A percentile compares a stretch with the other conserved stretches of the same genome.
Conservation (phyloP, 2,888 invertebrate genomes). For the Hedya salicella region DNA sequence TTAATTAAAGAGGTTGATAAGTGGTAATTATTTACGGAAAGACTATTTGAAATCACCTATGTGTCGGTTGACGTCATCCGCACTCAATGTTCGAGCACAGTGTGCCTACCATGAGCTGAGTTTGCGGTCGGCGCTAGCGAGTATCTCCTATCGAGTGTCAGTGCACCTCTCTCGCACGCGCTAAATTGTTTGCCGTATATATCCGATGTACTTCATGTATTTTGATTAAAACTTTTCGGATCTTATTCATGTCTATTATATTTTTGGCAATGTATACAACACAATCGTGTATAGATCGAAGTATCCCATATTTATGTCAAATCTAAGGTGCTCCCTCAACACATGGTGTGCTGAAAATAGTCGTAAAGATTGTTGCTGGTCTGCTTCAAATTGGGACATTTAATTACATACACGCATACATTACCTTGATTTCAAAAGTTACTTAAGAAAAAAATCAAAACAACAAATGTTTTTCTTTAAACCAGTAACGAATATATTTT, state of each 20-base stretch:
- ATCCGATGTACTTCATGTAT: slow-evolving; percentile 7
- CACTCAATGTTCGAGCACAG: too few relatives aligned
- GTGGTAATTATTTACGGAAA: too few relatives aligned
- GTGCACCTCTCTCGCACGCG: background rate
- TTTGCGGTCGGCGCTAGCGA: too few relatives aligned
- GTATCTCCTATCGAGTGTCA: too few relatives aligned
- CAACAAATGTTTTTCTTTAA: slow-evolving; percentile 4
- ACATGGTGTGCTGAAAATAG: slow-evolving; percentile 12
- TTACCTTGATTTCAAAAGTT: background rate
- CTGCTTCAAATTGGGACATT: background rate
- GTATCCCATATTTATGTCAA: slow-evolving; percentile 10
- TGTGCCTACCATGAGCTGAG: too few relatives aligned
- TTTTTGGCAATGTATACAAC: background rate
- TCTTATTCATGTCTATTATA: slow-evolving; percentile 17
- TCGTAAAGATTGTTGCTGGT: slow-evolving; percentile 6
- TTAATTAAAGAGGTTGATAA: too few relatives aligned
- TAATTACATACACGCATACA: background rate
- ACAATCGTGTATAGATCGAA: background rate
- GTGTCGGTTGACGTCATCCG: too few relatives aligned
- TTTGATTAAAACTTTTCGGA: background rate
- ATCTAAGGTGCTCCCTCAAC: slow-evolving; percentile 29
- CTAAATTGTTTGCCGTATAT: background rate
- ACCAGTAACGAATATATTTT: slow-evolving; percentile 42
- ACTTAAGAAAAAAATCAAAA: background rate
- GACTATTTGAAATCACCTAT: too few relatives aligned